These are phyloP conservation scores for Globodera ellingtonae DNA, from an alignment of 1,140 invertebrate species.

Conservation along the genomic window DNA sequence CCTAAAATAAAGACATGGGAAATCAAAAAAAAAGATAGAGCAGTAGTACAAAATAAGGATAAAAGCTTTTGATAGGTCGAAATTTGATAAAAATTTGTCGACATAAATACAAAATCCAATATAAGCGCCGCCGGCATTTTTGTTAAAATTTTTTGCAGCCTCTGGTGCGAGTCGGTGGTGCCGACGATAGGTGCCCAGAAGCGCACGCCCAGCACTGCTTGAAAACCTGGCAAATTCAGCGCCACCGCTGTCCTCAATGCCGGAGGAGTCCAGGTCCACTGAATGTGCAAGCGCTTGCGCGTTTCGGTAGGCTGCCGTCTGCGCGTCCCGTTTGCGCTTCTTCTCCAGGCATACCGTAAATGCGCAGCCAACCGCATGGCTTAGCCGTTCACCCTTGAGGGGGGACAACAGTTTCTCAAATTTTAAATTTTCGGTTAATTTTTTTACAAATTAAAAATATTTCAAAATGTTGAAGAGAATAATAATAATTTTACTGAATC, in stretches of 20 bases:
- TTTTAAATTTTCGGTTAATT: too few species aligned
- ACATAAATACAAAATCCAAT: neutral
- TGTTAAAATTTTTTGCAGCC: too few species aligned
- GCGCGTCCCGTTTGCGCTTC: slow-evolving; percentile 95
- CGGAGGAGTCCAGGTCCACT: neutral
- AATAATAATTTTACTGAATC: slow-evolving; percentile 69
- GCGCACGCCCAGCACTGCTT: too few species aligned
- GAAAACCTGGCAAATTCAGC: slow-evolving; percentile 17
- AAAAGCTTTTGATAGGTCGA: neutral
- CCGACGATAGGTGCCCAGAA: too few species aligned
- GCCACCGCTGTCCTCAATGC: slow-evolving; percentile 13
- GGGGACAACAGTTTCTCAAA: slow-evolving; percentile 28
- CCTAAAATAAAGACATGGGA: too few species aligned
- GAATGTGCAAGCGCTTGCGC: slow-evolving; percentile 39
- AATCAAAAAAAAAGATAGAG: too few species aligned
- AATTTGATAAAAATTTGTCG: neutral
- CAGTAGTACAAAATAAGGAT: too few species aligned
- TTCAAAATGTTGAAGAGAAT: neutral
- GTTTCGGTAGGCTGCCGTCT: slow-evolving; percentile 72
- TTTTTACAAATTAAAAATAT: slow-evolving; percentile 18
- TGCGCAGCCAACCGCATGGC: slow-evolving; percentile 97
- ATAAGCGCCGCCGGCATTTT: too few species aligned
- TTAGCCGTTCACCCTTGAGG: slow-evolving; percentile 88
- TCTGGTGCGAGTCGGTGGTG: too few species aligned
- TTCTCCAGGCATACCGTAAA: slow-evolving; percentile 96